Percentiles rank a stretch among this genome's conserved stretches.
Conservation (phyloP, 1,140 invertebrate species). For the Apis laboriosa region DNA sequence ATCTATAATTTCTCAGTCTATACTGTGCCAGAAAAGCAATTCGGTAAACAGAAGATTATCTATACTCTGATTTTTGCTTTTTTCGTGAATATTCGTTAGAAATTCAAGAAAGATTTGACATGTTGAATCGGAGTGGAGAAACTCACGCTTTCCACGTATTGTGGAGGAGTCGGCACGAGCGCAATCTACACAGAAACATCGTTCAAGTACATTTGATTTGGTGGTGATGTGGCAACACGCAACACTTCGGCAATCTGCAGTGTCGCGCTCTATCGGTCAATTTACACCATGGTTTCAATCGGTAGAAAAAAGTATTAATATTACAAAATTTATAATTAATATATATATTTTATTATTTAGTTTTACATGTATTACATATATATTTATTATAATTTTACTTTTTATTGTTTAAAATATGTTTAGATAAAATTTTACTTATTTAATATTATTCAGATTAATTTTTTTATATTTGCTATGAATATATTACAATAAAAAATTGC, state of each 20-base stretch:
- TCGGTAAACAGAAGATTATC: slow-evolving; percentile 15
- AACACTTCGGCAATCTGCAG: slow-evolving; percentile 67
- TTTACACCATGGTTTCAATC: background rate
- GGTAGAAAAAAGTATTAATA: slow-evolving; percentile 14
- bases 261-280: slow-evolving; percentile 64
- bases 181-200: slow-evolving; percentile 74
- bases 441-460: background rate
- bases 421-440: background rate
- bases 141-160: slow-evolving; percentile 64
- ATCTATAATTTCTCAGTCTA: slow-evolving; percentile 35
- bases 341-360: background rate
- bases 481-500: background rate
- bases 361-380: too few relatives aligned
- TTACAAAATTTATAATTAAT: background rate
- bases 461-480: background rate
- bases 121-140: slow-evolving; percentile 59
- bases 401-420: background rate
- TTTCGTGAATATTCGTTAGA: slow-evolving; percentile 44
- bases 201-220: slow-evolving; percentile 67
- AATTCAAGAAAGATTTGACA: slow-evolving; percentile 67
- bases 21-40: background rate
- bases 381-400: too few relatives aligned
- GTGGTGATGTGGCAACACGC: slow-evolving; percentile 80
- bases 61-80: slow-evolving; percentile 22
- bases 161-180: slow-evolving; percentile 64